Evolutionary conservation across 2,888 invertebrate genomes (phyloP).

Genomic region (Acrobasis suavella): DNA sequence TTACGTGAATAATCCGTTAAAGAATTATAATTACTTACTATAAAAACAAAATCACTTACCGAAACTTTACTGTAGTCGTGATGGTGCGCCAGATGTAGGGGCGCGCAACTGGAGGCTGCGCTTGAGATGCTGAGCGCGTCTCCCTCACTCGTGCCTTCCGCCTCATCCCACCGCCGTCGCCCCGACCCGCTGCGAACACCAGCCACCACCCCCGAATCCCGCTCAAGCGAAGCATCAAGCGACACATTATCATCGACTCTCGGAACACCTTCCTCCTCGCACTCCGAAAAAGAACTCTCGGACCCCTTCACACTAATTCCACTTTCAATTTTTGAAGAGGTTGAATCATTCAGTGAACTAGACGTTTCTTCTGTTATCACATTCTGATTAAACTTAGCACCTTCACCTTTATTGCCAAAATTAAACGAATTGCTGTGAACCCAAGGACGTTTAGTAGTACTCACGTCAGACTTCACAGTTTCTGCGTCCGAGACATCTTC

Average conservation of each 20-base stretch:
- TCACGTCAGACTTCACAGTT: slow-evolving; percentile 69
- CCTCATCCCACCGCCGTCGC: slow-evolving; percentile 75
- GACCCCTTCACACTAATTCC: slow-evolving; percentile 67
- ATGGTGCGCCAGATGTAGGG: slow-evolving; percentile 68
- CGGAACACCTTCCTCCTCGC: slow-evolving; percentile 72
- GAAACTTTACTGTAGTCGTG: slow-evolving; percentile 76
- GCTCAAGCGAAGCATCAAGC: slow-evolving; percentile 80
- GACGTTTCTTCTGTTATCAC: slow-evolving; percentile 55
- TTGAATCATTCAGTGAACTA: slow-evolving; percentile 43
- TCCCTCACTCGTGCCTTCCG: slow-evolving; percentile 71
- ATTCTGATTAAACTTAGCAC: slow-evolving; percentile 51
- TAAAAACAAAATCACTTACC: slow-evolving; percentile 53
- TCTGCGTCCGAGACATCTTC: slow-evolving; percentile 71
- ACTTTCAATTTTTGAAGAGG: slow-evolving; percentile 65
- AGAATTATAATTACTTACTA: background rate
- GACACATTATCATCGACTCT: slow-evolving; percentile 59
- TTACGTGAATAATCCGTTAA: too few species aligned
- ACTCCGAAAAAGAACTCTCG: slow-evolving; percentile 66
- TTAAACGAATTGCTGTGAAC: slow-evolving; percentile 74
- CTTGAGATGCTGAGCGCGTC: slow-evolving; percentile 77
- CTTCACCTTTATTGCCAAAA: slow-evolving; percentile 52
- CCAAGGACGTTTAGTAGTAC: slow-evolving; percentile 71
- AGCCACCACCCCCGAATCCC: slow-evolving; percentile 66
- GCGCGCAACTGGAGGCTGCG: slow-evolving; percentile 75
- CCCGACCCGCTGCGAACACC: slow-evolving; percentile 81